Evolutionary conservation across 2,797 vertebrate genomes (phyloP), one percentile per base, ranked within the genome.

Genomic region (Macrochelys suwanniensis): DNA sequence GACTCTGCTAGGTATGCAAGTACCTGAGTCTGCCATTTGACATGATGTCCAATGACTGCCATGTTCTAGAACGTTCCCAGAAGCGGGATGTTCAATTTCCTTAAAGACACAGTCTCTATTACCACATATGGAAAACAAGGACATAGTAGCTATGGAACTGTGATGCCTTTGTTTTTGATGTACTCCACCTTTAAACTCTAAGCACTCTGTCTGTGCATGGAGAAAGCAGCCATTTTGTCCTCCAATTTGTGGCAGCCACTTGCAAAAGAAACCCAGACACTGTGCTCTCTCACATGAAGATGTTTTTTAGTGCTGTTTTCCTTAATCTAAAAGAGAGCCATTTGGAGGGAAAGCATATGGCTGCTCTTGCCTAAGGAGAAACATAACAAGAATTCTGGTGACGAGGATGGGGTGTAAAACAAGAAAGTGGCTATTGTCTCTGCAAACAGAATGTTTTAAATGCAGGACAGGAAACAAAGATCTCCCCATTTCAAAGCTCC

Each of bases 381-480:
- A 25, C 78, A 80, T 37, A 19, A 19, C 11, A 79, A n/a, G 51
- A 51, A 42, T 45, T 50, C 11, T 33, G 13, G 47, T 49, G 5
- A 7, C 15, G 28, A 7, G 26, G 45, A 78, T 10, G 7, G 23
- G 54, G 11, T 19, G 16, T 42, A 37, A 61, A 51, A 49, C 19
- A 5, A 23, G 33, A 80, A 37, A 13, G n/a, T 54, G 51, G 33
- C 51, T 54, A 8, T 26, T n/a, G 7, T 25, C 51, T 53, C n/a
- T 80, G n/a, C 4, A 16, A 80, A 25, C 15, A 42, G 37, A 25
- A 16, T 54, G 31, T 80, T 19, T 77, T 47, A 15, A 53, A 31
- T 1, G 0, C 1, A 6, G 53, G 53, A 59, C 21, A 11, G 80
- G 49, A 54, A 53, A 45, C 33, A 1, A 12, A 11, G 42, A 25